Evolutionary conservation across 2,888 invertebrate genomes (phyloP), one percentile per base, ranked within the genome.

Genomic region (Drosophila barbarae): DNA sequence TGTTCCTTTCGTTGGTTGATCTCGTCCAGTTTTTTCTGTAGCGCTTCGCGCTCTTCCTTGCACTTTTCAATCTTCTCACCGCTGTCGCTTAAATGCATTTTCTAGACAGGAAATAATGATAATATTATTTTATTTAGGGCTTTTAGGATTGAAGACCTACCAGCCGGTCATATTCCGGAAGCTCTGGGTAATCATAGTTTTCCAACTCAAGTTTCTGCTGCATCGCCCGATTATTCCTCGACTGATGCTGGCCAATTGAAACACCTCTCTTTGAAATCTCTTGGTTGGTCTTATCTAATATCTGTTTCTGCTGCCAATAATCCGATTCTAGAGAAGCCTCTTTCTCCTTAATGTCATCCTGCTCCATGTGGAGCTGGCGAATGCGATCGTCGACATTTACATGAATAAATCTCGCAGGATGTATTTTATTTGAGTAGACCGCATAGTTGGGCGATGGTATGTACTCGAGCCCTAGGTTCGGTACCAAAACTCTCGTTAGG

Each of bases 371-470:
- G 5, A 77, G 44, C 49, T 77, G 77, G 3, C 55, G 50, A 18
- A 93, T 92, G 63, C 92, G 90, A 82, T 94, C 93, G 12, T 90
- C 90, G 1, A 92, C 92, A 87, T 93, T 93, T 46, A 93, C 92
- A 88, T 94, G 94, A 77, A 95, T 91, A 83, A 88, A 93, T 42
- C 91, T 91, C 3, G 93, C 91, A 32, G 87, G 86, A 1, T 89
- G 86, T 32, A 91, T 91, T 49, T 87, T 89, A 13, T 93, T 92
- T 35, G 93, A 93, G 87, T 95, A 96, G 77, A 93, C 92, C 81
- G 93, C 92, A 89, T 95, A 96, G 87, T 92, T 91, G 18, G 96
- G 96, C 86, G 93, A 93, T 3, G 96, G 95, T 86, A 90, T 92
- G 89, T 93, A 95, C 84, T 92, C 92, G 58, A 94, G 92, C 1